Conservation (phyloP, 2,888 invertebrate genomes). For the Meteorus cinctellus region DNA sequence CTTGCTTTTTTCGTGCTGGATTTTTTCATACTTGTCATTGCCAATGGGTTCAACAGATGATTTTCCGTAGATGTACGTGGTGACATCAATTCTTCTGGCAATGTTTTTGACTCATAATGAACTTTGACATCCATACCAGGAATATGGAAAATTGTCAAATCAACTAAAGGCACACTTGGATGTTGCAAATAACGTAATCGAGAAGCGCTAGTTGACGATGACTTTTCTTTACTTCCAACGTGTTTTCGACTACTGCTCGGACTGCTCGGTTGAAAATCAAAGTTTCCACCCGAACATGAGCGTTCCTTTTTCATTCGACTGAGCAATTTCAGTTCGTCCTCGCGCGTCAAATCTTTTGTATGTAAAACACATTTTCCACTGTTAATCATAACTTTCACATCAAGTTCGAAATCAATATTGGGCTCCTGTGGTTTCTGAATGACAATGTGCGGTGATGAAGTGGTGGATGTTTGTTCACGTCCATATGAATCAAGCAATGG, state of each 20-base stretch:
- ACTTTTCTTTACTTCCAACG: constrained; percentile 69
- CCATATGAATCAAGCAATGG: constrained; percentile 69
- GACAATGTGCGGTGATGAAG: constrained; percentile 68
- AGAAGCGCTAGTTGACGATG: constrained; percentile 68
- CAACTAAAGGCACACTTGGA: constrained; percentile 77
- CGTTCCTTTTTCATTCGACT: constrained; percentile 84
- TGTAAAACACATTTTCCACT: constrained; percentile 97
- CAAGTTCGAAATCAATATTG: constrained; percentile 95
- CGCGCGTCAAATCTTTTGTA: constrained; percentile 85
- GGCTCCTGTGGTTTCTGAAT: constrained; percentile 85
- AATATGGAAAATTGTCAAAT: constrained; percentile 91
- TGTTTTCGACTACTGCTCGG: constrained; percentile 75
- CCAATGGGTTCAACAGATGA: constrained; percentile 63
- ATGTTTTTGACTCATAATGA: constrained; percentile 87
- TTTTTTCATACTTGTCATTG: constrained; percentile 71
- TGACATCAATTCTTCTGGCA: constrained; percentile 78
- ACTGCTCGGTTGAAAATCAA: constrained; percentile 76
- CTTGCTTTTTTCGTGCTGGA: constrained; percentile 89
- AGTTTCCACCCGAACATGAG: constrained; percentile 79
- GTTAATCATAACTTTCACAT: constrained; percentile 96
- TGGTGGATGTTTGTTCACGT: constrained; percentile 68
- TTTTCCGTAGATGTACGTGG: constrained; percentile 72
- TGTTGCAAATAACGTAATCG: constrained; percentile 71
- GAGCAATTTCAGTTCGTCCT: constrained; percentile 80
- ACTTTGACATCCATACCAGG: constrained; percentile 93